A percentile compares a stretch with the other conserved stretches of the same genome.
phyloP scores from a whole-genome alignment of 1,140 invertebrate species.

The Cydia amplana region DNA sequence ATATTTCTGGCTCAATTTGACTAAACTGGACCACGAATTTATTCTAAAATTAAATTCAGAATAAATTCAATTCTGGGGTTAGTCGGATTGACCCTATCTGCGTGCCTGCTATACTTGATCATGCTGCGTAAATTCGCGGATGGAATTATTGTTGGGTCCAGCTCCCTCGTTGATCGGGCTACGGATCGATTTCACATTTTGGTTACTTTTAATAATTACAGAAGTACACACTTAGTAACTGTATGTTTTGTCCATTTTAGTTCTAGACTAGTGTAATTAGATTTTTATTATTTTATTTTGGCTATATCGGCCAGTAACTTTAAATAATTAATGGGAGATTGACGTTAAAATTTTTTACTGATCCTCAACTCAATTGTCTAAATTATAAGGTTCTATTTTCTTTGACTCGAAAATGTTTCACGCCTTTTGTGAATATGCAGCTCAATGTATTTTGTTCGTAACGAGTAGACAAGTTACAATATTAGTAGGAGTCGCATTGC shows the following conservation, averaged over 20 bases:
- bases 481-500: constrained; percentile 1
- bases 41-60: neutral
- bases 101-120: neutral
- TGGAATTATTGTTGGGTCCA: constrained; percentile 14
- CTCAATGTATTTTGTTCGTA: constrained; percentile 27
- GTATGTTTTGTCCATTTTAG: constrained; percentile 71
- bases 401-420: constrained; percentile 28
- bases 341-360: constrained; percentile 10
- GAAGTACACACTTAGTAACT: constrained; percentile 70
- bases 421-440: constrained; percentile 10
- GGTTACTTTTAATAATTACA: constrained; percentile 60
- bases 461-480: constrained; percentile 5
- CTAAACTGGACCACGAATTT: neutral
- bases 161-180: constrained; percentile 15
- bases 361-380: constrained; percentile 25
- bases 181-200: constrained; percentile 59
- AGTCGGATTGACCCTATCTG: neutral
- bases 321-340: constrained; percentile 48
- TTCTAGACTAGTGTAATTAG: constrained; percentile 71
- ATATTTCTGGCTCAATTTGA: neutral
- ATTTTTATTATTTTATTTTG: constrained; percentile 66
- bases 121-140: constrained; percentile 3
- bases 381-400: constrained; percentile 29
- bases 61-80: neutral
- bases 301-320: constrained; percentile 65